Conservation (phyloP, 30 jellyfish, hydroid and myxozoan species). For the Aurelia aurita region DNA sequence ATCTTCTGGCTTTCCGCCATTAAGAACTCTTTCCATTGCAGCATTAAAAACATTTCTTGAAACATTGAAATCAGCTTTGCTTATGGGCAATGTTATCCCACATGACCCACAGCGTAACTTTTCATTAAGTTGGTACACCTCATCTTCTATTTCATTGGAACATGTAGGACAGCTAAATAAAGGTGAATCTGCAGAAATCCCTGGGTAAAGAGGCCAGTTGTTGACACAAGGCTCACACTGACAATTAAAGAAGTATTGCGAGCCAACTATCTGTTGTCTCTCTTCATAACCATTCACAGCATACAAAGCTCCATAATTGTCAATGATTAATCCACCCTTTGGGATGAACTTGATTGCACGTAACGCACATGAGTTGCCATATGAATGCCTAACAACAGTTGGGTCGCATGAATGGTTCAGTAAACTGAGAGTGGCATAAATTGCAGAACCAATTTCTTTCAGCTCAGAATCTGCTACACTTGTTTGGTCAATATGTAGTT, state of each 20-base stretch:
- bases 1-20: slow-evolving; percentile 43
- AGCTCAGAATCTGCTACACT: slow-evolving; percentile 70
- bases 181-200: slow-evolving; percentile 45
- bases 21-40: slow-evolving; percentile 76
- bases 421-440: slow-evolving; percentile 87
- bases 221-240: slow-evolving; percentile 74
- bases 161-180: slow-evolving; percentile 40
- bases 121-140: background rate
- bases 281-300: slow-evolving; percentile 65
- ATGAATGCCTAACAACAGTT: slow-evolving; percentile 88
- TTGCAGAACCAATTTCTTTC: slow-evolving; percentile 92
- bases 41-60: slow-evolving; percentile 27
- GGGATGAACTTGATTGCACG: slow-evolving; percentile 81
- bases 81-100: background rate
- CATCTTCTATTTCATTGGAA: background rate
- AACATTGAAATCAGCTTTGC: slow-evolving; percentile 10
- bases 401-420: slow-evolving; percentile 96
- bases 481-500: slow-evolving; percentile 42
- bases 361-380: slow-evolving; percentile 86
- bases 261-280: slow-evolving; percentile 54
- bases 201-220: slow-evolving; percentile 83
- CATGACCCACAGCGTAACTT: slow-evolving; percentile 34
- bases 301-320: slow-evolving; percentile 90
- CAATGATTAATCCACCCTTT: slow-evolving; percentile 84
- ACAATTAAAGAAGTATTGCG: slow-evolving; percentile 84